Percentiles rank a stretch among this genome's conserved stretches.
phyloP scores from a whole-genome alignment of 2,113 vertebrate genomes.

The Tichodroma muraria region DNA sequence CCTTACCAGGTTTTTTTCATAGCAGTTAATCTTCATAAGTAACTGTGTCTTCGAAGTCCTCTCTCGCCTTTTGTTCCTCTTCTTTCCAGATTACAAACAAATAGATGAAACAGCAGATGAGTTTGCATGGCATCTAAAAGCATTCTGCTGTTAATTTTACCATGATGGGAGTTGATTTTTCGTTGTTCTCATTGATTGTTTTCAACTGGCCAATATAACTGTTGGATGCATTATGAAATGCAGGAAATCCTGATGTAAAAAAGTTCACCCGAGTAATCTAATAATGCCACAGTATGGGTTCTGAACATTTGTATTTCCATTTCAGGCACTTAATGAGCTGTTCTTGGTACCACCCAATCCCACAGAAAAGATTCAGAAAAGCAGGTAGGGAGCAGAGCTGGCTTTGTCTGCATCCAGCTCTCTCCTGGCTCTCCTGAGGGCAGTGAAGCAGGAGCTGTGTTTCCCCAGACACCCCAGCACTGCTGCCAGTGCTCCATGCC shows the following conservation, averaged over 20 bases:
- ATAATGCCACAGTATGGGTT: background rate
- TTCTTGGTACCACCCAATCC: background rate
- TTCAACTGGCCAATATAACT: background rate
- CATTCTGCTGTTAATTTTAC: background rate
- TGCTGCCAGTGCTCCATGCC: rapidly evolving
- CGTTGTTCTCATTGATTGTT: background rate
- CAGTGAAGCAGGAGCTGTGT: background rate
- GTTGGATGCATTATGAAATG: background rate
- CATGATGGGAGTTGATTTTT: background rate
- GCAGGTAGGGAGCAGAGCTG: background rate
- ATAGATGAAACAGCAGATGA: background rate
- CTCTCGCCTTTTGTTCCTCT: background rate
- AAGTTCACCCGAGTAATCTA: background rate
- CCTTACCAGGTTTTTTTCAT: background rate
- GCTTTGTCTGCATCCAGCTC: background rate
- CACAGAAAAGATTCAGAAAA: background rate
- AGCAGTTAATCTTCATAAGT: background rate
- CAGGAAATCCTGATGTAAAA: background rate
- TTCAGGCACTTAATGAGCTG: background rate
- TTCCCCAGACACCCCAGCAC: background rate
- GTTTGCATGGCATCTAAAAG: background rate
- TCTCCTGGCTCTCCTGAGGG: background rate
- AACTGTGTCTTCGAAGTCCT: background rate
- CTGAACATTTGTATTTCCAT: background rate
- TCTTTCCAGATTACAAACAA: background rate